Evolutionary conservation across 2,113 vertebrate genomes (phyloP), one percentile per base, ranked within the genome.

Genomic region (Melanocharis versteri): DNA sequence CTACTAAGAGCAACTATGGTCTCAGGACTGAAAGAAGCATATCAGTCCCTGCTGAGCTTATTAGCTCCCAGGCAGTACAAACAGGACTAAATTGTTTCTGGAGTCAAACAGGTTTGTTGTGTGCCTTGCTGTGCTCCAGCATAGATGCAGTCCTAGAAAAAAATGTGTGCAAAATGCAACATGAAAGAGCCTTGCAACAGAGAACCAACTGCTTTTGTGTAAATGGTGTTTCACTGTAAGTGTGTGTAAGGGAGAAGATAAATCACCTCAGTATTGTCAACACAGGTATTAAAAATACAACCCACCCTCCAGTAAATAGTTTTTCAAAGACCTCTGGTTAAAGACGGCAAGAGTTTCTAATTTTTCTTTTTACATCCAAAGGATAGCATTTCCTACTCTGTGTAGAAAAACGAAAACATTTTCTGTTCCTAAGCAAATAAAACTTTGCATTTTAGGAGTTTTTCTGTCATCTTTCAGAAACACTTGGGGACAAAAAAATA

Each of bases 1-100:
- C 27, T 69, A 19, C 50, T 11, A 75, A 45, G 35, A 5, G 0
- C 1, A 40, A 0, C 15, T 37, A 0, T 1, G 4, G 18, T 56
- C 31, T 39, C 9, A 51, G 3, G 23, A 22, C 50, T 61, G 24
- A 42, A 82, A 57, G 42, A 33, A 22, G 7, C 5, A 2, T 57
- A 6, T 33, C 61, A 76, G 10, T 40, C 11, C 15, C 44, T 42
- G 23, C 7, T 26, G 56, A n/a, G 51, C n/a, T 75, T 56, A 2
- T 37, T 61, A 66, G 28, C 33, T 79, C 40, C 45, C 13, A 70
- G 45, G 42, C 22, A 24, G 40, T 56, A 65, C 7, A 28, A 50
- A 28, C 14, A 65, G 26, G n/a, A 57, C 66, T 31, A 35, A 33
- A 13, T 27, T 13, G n/a, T 57, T 82, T 53, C 31, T 90, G 31